These are phyloP conservation scores for Alca torda DNA, from an alignment of 2,797 vertebrate species.

Conservation along the genomic window DNA sequence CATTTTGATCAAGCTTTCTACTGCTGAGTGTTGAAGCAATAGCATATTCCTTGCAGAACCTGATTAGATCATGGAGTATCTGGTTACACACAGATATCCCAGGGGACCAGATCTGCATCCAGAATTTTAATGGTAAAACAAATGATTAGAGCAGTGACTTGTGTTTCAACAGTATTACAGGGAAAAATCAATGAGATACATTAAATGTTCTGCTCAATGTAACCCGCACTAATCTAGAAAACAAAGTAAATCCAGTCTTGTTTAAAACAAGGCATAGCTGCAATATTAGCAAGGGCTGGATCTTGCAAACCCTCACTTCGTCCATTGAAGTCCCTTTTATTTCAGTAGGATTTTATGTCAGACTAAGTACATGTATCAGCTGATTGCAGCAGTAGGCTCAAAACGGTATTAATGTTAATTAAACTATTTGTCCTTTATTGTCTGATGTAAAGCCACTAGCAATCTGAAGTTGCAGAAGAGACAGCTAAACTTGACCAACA, in stretches of 20 bases:
- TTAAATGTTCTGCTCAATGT: constrained; percentile 17
- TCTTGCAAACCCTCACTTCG: not conserved
- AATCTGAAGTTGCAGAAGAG: not conserved
- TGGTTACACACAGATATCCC: constrained; percentile 9
- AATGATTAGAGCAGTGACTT: constrained; percentile 23
- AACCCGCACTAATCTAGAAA: constrained; percentile 15
- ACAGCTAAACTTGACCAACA: not conserved
- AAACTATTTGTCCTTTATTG: not conserved
- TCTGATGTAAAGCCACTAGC: not conserved
- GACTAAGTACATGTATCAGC: not conserved
- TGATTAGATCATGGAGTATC: constrained; percentile 16
- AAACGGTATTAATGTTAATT: not conserved
- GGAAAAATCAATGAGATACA: constrained; percentile 31
- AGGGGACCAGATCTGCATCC: constrained; percentile 7
- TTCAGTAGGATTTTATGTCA: not conserved
- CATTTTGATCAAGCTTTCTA: constrained; percentile 9
- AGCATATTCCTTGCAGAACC: not conserved
- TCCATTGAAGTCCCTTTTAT: not conserved
- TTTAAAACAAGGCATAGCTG: not conserved
- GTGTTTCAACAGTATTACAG: constrained; percentile 5
- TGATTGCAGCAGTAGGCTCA: not conserved
- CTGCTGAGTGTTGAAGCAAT: not conserved
- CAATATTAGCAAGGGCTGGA: not conserved
- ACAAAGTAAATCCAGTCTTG: constrained; percentile 23
- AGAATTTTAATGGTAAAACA: constrained; percentile 44